These are phyloP conservation scores for Hyphantria cunea DNA, from an alignment of 1,140 invertebrate genomes.

Conservation along the genomic window DNA sequence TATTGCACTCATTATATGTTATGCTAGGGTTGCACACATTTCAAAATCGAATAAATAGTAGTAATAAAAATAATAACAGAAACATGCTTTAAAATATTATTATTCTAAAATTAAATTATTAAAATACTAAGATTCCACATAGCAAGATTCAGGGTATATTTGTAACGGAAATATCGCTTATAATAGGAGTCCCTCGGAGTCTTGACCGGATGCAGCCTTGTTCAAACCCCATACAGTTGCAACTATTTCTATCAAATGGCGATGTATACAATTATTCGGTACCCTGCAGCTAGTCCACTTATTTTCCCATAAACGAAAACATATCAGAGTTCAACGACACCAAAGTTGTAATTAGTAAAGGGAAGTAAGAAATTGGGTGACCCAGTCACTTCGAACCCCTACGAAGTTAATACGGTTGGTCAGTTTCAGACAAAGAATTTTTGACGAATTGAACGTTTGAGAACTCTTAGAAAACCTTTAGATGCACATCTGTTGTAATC, in stretches of 20 bases:
- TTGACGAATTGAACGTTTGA: slow-evolving; percentile 47
- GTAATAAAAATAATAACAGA: not conserved
- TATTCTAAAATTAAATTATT: not conserved
- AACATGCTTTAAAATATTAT: no score
- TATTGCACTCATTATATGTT: not conserved
- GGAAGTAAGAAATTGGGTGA: slow-evolving; percentile 70
- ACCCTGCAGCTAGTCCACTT: slow-evolving; percentile 71
- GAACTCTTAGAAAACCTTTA: slow-evolving; percentile 41
- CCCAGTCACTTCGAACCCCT: slow-evolving; percentile 64
- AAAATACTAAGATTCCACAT: not conserved
- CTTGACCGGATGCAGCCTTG: slow-evolving; percentile 36
- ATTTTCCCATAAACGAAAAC: slow-evolving; percentile 57
- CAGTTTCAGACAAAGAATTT: slow-evolving; percentile 70
- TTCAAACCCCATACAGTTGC: slow-evolving; percentile 45
- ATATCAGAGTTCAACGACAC: slow-evolving; percentile 70
- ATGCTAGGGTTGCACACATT: not conserved
- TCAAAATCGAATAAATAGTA: not conserved
- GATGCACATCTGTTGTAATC: slow-evolving; percentile 47
- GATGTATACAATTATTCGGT: slow-evolving; percentile 46
- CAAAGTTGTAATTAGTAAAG: slow-evolving; percentile 73
- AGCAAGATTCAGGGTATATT: slow-evolving; percentile 12
- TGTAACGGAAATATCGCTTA: slow-evolving; percentile 15
- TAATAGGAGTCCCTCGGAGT: slow-evolving; percentile 1
- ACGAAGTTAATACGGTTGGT: slow-evolving; percentile 61
- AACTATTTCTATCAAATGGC: slow-evolving; percentile 49